Evolutionary conservation across 2,113 vertebrate genomes (phyloP), one percentile per base, ranked within the genome.

Genomic region (Pseudois nayaur): DNA sequence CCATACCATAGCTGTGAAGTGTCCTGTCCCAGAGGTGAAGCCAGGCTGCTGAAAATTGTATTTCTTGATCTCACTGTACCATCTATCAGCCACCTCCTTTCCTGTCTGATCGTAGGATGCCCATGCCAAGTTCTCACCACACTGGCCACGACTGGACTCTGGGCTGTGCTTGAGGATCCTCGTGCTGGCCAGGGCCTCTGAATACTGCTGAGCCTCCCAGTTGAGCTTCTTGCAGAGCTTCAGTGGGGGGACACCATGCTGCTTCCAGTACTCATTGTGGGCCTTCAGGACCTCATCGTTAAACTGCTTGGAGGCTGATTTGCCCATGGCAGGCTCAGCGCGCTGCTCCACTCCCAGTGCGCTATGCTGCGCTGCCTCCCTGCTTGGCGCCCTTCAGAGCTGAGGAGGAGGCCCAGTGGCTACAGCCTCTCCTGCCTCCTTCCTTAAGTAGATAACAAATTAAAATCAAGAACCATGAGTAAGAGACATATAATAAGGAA

Each of bases 1-100:
- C 99, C 99, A 99, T 29, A 99, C 99, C 99, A 99, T 99, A 50
- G 99, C 99, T 50, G 99, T 99, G 98, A 99, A 99, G 98, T 99
- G 99, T 82, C 99, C 99, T 99, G 96, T 2, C 48, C 48, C 48
- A 50, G 48, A 50, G 48, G 48, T 50, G 48, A 50, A 50, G 48
- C 48, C 48, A 50, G 48, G 48, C 12, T 13, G 48, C 48, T 50
- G 48, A 50, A 50, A 50, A 12, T 50, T 50, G 48, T 50, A 50
- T 12, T 50, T 50, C 48, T 50, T 50, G 48, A 12, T 50, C 1
- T 50, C 48, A 50, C 48, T 50, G 48, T 50, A 50, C 48, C 48
- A 50, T 50, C 48, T 50, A 50, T 50, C 48, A 50, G 48, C 48
- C 48, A 50, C 48, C 48, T 50, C 48, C 48, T 50, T 50, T 50